phyloP scores from a whole-genome alignment of 2,888 invertebrate species.

The Erpobdella octoculata region DNA sequence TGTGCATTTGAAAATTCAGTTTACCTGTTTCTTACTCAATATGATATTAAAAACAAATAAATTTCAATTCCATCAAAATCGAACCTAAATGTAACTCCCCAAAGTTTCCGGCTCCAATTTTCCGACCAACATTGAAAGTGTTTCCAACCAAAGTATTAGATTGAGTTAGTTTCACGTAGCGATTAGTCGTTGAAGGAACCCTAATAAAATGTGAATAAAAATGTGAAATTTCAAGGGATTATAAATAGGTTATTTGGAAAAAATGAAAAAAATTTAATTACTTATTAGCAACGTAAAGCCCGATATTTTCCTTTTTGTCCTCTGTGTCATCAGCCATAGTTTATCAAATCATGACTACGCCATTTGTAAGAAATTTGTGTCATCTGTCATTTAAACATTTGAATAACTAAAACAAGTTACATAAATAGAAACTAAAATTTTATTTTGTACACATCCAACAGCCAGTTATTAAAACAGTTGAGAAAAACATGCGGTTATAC shows the following conservation, averaged over 20 bases:
- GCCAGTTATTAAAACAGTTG: too few relatives aligned
- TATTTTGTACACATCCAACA: too few relatives aligned
- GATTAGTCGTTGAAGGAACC: not conserved
- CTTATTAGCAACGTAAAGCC: conserved; percentile 1
- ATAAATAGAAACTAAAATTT: too few relatives aligned
- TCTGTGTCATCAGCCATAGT: not conserved
- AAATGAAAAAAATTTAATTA: not conserved
- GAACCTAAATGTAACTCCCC: conserved; percentile 22
- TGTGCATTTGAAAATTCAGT: too few relatives aligned
- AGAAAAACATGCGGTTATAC: too few relatives aligned
- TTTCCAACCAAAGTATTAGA: conserved; percentile 3
- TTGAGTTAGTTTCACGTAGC: conserved; percentile 13
- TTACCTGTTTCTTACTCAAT: too few relatives aligned
- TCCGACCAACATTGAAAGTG: conserved; percentile 19
- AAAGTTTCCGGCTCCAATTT: conserved; percentile 26
- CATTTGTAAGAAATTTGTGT: too few relatives aligned
- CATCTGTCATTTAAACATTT: too few relatives aligned
- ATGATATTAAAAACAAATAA: too few relatives aligned
- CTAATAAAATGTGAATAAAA: not conserved
- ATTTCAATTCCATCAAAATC: not conserved
- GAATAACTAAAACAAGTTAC: too few relatives aligned
- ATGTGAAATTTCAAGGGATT: not conserved
- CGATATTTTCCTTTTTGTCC: conserved; percentile 1
- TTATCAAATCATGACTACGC: too few relatives aligned
- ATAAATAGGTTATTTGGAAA: not conserved